Conservation (phyloP, 2,888 invertebrate genomes). For the Drosophila neonasuta region DNA sequence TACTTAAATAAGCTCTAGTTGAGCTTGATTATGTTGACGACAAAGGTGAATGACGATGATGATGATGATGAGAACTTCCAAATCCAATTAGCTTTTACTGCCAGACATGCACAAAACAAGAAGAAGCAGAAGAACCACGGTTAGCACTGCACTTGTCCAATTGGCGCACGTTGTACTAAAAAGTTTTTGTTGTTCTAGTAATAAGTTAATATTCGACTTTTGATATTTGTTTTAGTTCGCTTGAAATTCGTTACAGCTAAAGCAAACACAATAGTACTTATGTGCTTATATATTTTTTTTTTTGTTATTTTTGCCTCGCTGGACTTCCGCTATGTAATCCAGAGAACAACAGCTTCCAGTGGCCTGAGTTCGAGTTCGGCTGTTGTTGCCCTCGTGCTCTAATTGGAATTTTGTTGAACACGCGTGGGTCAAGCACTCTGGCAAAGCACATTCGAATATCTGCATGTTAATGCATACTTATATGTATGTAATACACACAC, state of each 20-base stretch:
- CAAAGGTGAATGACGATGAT: not conserved
- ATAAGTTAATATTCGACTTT: not conserved
- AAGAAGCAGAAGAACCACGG: slow-evolving; percentile 10
- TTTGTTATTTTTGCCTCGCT: not conserved
- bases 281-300: not conserved
- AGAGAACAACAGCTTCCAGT: slow-evolving; percentile 47
- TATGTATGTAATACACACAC: slow-evolving; percentile 4
- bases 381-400: slow-evolving; percentile 36
- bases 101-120: not conserved
- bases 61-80: slow-evolving; percentile 31
- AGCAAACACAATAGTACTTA: slow-evolving; percentile 8
- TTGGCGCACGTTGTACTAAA: slow-evolving; percentile 15
- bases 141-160: slow-evolving; percentile 9
- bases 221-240: not conserved
- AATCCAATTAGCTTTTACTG: slow-evolving; percentile 56
- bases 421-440: slow-evolving; percentile 49
- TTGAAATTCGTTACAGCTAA: slow-evolving; percentile 20
- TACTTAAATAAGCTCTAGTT: slow-evolving; percentile 9
- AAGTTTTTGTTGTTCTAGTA: not conserved
- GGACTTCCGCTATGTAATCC: slow-evolving; percentile 7
- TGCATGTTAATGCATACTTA: slow-evolving; percentile 23
- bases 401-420: slow-evolving; percentile 39
- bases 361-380: slow-evolving; percentile 44
- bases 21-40: slow-evolving; percentile 2
- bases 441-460: slow-evolving; percentile 10